A percentile compares a stretch with the other conserved stretches of the same genome.
These are phyloP conservation scores for Drosophila lacertosa DNA, from an alignment of 1,140 invertebrate species.

Conservation along the genomic window DNA sequence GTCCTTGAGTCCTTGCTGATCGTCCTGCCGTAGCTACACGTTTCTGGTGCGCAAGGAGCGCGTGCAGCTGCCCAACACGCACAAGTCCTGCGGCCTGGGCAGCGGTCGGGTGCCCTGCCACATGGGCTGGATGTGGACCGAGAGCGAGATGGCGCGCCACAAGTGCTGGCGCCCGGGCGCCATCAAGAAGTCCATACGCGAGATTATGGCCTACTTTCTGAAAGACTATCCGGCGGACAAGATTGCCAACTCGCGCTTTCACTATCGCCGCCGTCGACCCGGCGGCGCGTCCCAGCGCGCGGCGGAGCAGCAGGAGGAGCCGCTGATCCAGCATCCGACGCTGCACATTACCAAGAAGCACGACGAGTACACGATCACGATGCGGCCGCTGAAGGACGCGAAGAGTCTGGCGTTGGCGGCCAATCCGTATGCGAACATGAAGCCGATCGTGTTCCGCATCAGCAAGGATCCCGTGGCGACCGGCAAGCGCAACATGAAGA, in stretches of 20 bases:
- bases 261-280: conserved; percentile 5
- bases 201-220: conserved; percentile 75
- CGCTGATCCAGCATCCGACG: conserved; percentile 69
- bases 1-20: neutral
- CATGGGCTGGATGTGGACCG: conserved; percentile 82
- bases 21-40: conserved; percentile 13
- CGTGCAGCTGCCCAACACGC: neutral
- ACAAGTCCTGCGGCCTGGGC: neutral
- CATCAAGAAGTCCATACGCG: conserved; percentile 68
- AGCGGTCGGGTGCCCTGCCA: conserved; percentile 52
- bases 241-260: conserved; percentile 52
- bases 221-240: conserved; percentile 63
- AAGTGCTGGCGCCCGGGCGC: conserved; percentile 71
- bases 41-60: conserved; percentile 3
- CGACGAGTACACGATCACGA: conserved; percentile 71
- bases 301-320: conserved; percentile 22
- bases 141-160: conserved; percentile 54
- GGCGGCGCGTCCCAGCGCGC: too few species aligned
- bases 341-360: conserved; percentile 70
- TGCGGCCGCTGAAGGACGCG: conserved; percentile 72
- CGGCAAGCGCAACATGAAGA: conserved; percentile 38
- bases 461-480: conserved; percentile 58
- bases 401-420: conserved; percentile 47
- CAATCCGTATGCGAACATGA: conserved; percentile 74
- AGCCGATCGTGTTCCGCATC: conserved; percentile 77